A percentile compares a stretch with the other conserved stretches of the same genome.
Conservation (phyloP, 2,113 vertebrate genomes). For the Natator depressus region DNA sequence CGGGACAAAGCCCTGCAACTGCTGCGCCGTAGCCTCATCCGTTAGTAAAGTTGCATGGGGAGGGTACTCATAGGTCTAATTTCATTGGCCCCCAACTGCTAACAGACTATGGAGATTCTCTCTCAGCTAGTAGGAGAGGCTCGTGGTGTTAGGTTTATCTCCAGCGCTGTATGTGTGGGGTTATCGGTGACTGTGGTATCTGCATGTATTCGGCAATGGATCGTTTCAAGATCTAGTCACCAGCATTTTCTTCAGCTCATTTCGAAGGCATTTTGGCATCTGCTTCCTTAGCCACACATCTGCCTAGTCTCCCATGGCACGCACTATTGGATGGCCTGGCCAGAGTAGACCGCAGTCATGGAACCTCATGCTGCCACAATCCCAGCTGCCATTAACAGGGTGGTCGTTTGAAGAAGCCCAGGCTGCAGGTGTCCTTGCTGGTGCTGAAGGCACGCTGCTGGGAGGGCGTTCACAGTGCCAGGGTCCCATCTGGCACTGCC, state of each 20-base stretch:
- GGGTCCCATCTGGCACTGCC: background rate
- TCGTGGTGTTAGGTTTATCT: background rate
- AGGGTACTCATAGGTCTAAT: background rate
- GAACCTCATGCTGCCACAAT: background rate
- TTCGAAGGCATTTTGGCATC: background rate
- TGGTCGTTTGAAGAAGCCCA: background rate
- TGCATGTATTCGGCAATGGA: background rate
- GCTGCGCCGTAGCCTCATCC: background rate
- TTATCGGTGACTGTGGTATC: background rate
- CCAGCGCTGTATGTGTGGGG: background rate
- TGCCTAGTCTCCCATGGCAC: background rate
- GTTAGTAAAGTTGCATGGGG: background rate
- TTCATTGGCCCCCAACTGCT: background rate
- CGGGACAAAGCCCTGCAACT: background rate
- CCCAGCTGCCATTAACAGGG: background rate
- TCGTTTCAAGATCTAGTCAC: background rate
- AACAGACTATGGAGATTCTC: background rate
- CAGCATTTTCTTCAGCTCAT: background rate
- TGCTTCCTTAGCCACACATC: background rate
- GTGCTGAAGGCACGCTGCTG: accelerated
- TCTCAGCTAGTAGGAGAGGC: background rate
- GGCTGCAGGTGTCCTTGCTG: accelerated
- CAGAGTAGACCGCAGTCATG: background rate
- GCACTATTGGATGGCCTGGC: background rate
- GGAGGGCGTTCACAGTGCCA: accelerated